phyloP scores from a whole-genome alignment of 2,797 vertebrate species.

The Hephaestus fuliginosus region DNA sequence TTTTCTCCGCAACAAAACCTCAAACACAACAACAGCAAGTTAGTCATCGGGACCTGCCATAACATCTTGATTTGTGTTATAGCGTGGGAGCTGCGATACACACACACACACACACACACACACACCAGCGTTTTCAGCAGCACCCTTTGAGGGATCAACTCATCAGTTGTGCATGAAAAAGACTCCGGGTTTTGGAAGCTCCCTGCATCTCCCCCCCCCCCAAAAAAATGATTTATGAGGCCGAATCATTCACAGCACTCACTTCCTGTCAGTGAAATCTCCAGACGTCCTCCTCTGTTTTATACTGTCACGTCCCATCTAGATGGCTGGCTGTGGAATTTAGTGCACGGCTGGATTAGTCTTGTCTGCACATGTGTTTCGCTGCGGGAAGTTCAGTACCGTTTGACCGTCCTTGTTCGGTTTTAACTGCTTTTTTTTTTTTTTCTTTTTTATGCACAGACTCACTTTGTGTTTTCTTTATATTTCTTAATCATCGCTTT shows the following conservation, averaged over 20 bases:
- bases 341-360: constrained; percentile 72
- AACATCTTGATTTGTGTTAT: constrained; percentile 74
- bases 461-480: constrained; percentile 63
- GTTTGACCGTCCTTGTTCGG: constrained; percentile 54
- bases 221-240: constrained; percentile 87
- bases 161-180: constrained; percentile 63
- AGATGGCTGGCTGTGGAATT: constrained; percentile 75
- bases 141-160: constrained; percentile 59
- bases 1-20: constrained; percentile 68
- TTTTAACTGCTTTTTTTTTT: constrained; percentile 44
- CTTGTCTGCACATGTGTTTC: constrained; percentile 78
- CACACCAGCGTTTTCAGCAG: constrained; percentile 43
- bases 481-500: constrained; percentile 63
- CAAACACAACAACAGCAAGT: constrained; percentile 74
- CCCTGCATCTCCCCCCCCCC: constrained; percentile 50
- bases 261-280: constrained; percentile 87
- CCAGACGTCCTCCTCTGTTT: constrained; percentile 85
- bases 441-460: constrained; percentile 25
- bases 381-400: constrained; percentile 63
- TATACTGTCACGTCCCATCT: constrained; percentile 78
- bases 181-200: constrained; percentile 62
- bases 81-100: constrained; percentile 57
- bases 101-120: constrained; percentile 41
- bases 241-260: constrained; percentile 87
- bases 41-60: constrained; percentile 69